Evolutionary conservation across 2,888 invertebrate genomes (phyloP), one percentile per base, ranked within the genome.

Genomic region (Brachylomia viminalis): DNA sequence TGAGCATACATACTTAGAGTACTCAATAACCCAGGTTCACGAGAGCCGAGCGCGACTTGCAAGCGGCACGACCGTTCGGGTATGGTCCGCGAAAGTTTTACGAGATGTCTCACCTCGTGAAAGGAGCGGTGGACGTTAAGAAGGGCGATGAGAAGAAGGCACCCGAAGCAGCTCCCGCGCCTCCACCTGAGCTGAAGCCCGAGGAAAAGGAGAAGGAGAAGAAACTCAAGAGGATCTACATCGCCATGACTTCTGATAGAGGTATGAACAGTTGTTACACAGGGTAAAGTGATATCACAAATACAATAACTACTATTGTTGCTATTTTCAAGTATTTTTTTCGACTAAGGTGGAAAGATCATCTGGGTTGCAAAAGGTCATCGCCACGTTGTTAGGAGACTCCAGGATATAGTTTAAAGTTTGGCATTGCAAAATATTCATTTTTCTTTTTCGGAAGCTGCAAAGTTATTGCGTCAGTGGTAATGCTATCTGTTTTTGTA

Each of bases 231-330:
- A 89, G 93, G 76, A 91, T 98, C 33, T 95, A 97, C 73, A 95
- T 98, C 27, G 98, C 98, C 0, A 94, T 98, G 88, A 97, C 98
- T 17, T 98, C 98, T 45, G 98, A 98, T 92, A 95, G 98, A 95
- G 97, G 96, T 67, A 67, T 38, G 20, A 54, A 54, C 20, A 67
- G 67, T 67, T 52, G 17, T 52, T n/a, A 67, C 20, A n/a, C 3
- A 33, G n/a, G n/a, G 3, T 95, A 75, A 75, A n/a, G 33, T 38
- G 2, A 62, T 17, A 45, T 23, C 5, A 15, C 3, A 15, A 7
- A 20, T 30, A 20, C 11, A 30, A 27, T 30, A 10, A n/a, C 13
- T 54, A 30, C 15, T 42, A 30, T 17, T 30, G 23, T 33, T n/a
- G 33, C 6, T 38, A 45, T 20, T 58, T 38, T 47, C 11, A 72